A percentile compares a stretch with the other conserved stretches of the same genome.
phyloP scores from a whole-genome alignment of 2,113 vertebrate species.

The Casuarius casuarius region DNA sequence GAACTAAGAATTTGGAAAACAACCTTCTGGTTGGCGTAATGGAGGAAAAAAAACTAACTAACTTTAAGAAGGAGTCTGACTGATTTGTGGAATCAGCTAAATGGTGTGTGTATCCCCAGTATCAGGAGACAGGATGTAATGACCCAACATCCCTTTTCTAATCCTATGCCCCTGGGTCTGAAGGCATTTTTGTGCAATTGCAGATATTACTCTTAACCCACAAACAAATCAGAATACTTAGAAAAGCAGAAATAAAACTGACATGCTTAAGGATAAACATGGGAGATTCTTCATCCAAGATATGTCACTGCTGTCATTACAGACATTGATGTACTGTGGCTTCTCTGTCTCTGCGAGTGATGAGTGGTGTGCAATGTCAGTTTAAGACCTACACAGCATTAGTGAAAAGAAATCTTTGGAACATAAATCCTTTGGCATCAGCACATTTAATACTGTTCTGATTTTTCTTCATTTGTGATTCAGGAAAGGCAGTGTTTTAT shows the following conservation, averaged over 20 bases:
- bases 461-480: neutral
- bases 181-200: neutral
- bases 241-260: neutral
- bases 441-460: neutral
- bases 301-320: slow-evolving; percentile 9
- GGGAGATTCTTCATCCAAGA: neutral
- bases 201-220: neutral
- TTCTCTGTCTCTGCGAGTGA: neutral
- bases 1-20: neutral
- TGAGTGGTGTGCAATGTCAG: neutral
- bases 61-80: neutral
- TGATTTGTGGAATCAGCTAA: neutral
- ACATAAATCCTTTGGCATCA: neutral
- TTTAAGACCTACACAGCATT: slow-evolving; percentile 3
- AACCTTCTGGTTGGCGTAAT: neutral
- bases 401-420: slow-evolving; percentile 8
- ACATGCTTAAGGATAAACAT: neutral
- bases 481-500: neutral
- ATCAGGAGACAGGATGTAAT: neutral
- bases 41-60: neutral
- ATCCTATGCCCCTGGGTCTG: neutral
- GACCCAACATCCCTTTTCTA: neutral
- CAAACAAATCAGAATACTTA: neutral
- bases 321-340: neutral
- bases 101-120: rapidly evolving